Conservation (phyloP, 2,888 invertebrate species). For the Drosophila lacicola region DNA sequence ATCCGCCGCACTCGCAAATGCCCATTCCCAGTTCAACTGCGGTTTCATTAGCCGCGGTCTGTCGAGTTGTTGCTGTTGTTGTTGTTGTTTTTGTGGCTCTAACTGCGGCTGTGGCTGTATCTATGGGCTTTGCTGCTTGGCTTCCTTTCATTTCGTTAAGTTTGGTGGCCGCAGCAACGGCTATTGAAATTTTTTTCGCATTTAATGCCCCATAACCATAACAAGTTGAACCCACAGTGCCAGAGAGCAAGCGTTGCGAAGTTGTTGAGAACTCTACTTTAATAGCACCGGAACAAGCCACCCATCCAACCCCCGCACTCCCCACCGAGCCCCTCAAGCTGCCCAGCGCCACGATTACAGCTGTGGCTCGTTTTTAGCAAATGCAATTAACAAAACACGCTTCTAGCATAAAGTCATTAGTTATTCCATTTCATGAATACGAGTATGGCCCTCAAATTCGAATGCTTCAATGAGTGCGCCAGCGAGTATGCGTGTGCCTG, state of each 20-base stretch:
- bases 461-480: slow-evolving; percentile 67
- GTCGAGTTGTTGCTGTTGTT: slow-evolving; percentile 42
- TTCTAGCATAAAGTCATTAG: slow-evolving; percentile 80
- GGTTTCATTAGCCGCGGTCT: slow-evolving; percentile 77
- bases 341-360: slow-evolving; percentile 34
- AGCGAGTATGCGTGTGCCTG: slow-evolving; percentile 32
- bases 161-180: slow-evolving; percentile 72
- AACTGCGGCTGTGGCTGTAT: slow-evolving; percentile 52
- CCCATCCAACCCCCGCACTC: background rate
- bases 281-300: slow-evolving; percentile 3
- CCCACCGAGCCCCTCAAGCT: background rate
- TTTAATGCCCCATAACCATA: slow-evolving; percentile 64
- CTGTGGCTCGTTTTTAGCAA: slow-evolving; percentile 74
- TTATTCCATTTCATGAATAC: slow-evolving; percentile 79
- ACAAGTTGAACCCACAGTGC: slow-evolving; percentile 43
- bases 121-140: slow-evolving; percentile 45
- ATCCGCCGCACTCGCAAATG: slow-evolving; percentile 27
- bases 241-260: slow-evolving; percentile 21
- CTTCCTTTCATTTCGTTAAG: slow-evolving; percentile 77
- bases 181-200: slow-evolving; percentile 67
- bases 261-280: slow-evolving; percentile 16
- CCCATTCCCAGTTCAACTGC: slow-evolving; percentile 65
- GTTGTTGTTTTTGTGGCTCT: slow-evolving; percentile 34
- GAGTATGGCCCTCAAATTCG: slow-evolving; percentile 62
- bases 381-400: slow-evolving; percentile 80